Evolutionary conservation across 2,797 vertebrate species (phyloP).

Genomic region (Myiotriccus ornatus): DNA sequence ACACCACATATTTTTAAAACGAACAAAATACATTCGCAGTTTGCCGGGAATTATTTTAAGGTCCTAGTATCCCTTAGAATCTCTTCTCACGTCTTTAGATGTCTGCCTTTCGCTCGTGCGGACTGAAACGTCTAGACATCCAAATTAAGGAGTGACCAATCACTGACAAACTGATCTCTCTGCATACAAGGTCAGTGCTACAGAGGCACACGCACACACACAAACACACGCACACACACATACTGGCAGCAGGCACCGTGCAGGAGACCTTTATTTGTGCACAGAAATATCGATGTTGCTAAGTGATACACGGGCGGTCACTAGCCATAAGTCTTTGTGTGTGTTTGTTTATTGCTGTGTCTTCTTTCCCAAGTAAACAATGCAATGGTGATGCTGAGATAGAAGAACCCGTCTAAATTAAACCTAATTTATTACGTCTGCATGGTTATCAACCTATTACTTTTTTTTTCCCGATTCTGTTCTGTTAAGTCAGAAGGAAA

Average conservation of each 20-base stretch:
- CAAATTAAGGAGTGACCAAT: conserved; percentile 75
- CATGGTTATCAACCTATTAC: conserved; percentile 7
- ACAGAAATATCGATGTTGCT: conserved; percentile 80
- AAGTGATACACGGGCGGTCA: conserved; percentile 61
- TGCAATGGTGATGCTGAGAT: conserved; percentile 42
- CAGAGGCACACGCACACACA: neutral
- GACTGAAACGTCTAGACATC: conserved; percentile 73
- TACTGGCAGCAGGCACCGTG: neutral
- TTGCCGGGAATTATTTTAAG: conserved; percentile 65
- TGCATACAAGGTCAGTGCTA: conserved; percentile 58
- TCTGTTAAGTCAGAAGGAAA: conserved; percentile 20
- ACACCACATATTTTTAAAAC: conserved; percentile 60
- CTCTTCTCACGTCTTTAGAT: conserved; percentile 69
- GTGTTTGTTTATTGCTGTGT: conserved; percentile 63
- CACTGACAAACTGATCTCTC: conserved; percentile 45
- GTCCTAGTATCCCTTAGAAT: conserved; percentile 61
- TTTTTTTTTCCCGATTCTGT: neutral
- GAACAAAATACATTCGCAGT: conserved; percentile 19
- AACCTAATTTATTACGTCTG: conserved; percentile 52
- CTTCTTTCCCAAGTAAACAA: conserved; percentile 55
- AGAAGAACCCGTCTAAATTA: conserved; percentile 28
- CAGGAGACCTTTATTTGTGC: conserved; percentile 72
- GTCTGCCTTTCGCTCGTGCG: conserved; percentile 53
- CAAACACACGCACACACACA: neutral
- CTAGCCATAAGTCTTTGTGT: conserved; percentile 48